Conservation (phyloP, 2,797 vertebrate genomes). For the Falco peregrinus region DNA sequence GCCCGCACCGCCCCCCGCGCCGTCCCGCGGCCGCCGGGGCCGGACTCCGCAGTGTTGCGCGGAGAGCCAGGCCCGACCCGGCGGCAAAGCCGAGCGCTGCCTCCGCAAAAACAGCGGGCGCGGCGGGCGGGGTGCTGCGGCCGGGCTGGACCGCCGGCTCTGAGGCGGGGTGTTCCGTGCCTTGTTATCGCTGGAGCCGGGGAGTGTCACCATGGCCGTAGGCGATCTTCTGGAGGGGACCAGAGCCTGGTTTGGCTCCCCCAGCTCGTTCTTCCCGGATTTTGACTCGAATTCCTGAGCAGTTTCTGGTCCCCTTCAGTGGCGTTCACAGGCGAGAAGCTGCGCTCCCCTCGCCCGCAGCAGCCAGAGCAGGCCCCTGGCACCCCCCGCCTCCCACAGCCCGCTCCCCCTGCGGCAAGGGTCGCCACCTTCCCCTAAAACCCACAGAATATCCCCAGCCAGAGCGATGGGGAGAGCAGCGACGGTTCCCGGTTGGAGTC, state of each 20-base stretch:
- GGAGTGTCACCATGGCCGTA: not conserved
- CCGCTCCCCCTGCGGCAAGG: not conserved
- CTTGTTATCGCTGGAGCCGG: not conserved
- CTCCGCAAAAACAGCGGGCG: not conserved
- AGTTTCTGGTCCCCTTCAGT: not conserved
- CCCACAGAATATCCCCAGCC: fast-evolving
- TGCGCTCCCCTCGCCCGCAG: not conserved
- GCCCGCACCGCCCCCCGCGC: not conserved
- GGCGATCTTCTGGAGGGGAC: not conserved
- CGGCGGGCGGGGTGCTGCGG: not conserved
- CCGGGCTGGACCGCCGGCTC: not conserved
- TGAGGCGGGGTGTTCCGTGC: not conserved
- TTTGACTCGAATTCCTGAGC: not conserved
- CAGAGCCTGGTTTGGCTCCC: not conserved
- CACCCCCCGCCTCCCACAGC: not conserved
- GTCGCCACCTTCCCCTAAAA: not conserved
- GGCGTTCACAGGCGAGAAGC: not conserved
- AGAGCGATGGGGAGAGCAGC: not conserved
- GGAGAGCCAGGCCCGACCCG: not conserved
- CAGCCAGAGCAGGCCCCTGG: not conserved
- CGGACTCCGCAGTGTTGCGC: not conserved
- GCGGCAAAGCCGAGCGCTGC: not conserved
- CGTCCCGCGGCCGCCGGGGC: no score
- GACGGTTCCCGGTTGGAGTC: not conserved
- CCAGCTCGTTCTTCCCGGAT: not conserved